A percentile compares a stretch with the other conserved stretches of the same genome.
These are phyloP conservation scores for Agonopterix arenella DNA, from an alignment of 2,888 invertebrate genomes.

Conservation along the genomic window DNA sequence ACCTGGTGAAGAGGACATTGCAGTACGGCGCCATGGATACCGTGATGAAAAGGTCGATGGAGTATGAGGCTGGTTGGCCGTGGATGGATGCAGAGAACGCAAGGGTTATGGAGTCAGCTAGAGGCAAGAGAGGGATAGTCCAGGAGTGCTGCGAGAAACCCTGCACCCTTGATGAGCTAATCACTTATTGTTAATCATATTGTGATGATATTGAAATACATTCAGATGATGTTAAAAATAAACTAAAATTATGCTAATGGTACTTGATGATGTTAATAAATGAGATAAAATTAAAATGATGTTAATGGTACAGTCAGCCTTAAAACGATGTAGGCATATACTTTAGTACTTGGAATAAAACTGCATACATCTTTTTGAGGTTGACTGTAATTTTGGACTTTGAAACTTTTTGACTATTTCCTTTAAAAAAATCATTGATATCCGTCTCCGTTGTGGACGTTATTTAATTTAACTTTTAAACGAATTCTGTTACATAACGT, in stretches of 20 bases:
- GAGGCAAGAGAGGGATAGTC: conserved; percentile 19
- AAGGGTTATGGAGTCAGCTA: conserved; percentile 10
- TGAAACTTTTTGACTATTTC: no score
- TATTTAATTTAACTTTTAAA: no score
- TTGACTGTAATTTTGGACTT: no score
- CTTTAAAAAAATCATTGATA: no score
- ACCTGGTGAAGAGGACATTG: conserved; percentile 1
- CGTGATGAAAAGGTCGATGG: neutral
- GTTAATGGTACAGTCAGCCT: no score
- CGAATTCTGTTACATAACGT: no score
- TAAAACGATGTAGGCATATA: no score
- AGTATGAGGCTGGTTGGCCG: no score
- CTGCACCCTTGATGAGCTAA: conserved; percentile 23
- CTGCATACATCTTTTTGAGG: no score
- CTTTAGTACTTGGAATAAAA: no score
- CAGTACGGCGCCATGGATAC: neutral
- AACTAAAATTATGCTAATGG: neutral
- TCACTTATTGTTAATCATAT: conserved; percentile 17
- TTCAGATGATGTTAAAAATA: neutral
- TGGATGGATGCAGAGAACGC: neutral
- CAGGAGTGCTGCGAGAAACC: conserved; percentile 31
- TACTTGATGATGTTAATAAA: neutral
- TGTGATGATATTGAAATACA: neutral
- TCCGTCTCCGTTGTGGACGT: no score
- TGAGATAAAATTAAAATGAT: no score